Evolutionary conservation across 2,797 vertebrate genomes (phyloP), one percentile per base, ranked within the genome.

Genomic region (Lagodon rhomboides): DNA sequence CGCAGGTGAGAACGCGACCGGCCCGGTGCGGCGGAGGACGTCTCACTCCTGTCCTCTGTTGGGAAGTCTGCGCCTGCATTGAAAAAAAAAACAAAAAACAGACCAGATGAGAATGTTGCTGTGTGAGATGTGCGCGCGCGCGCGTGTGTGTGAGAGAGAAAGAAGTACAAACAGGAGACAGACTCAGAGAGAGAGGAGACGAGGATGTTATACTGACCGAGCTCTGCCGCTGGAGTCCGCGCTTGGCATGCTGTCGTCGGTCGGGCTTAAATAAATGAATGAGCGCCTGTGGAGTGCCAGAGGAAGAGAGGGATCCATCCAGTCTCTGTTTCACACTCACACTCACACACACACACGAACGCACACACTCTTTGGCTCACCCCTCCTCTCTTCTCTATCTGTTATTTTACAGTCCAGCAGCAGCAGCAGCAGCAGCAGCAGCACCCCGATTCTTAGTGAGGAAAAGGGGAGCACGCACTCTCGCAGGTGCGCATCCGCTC

Each of bases 221-320:
- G 80, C 75, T 84, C 73, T 46, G 73, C 56, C 56, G 76, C 83
- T 76, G 76, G 80, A 88, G 85, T 84, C 86, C 79, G 84, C 73
- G 81, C 85, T 88, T 84, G 80, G 83, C 91, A 87, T 88, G 78
- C 77, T 86, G 84, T 83, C 86, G 80, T 92, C 85, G 72, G 80
- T 72, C 82, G 61, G 75, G 73, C 80, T 86, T 67, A 67, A 84
- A 85, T 77, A 80, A 83, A 90, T 84, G 88, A 89, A 89, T 83
- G 88, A 80, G 81, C 84, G 92, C 88, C 85, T 91, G 88, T 90
- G 73, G 88, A 90, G 89, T 83, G 86, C 58, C 81, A 89, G 77
- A 82, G 82, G 81, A 87, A 75, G 75, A 87, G 82, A 90, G 73
- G 75, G 53, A 85, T 88, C 68, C 70, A 83, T 86, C 83, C 80